Percentiles rank a stretch among this genome's conserved stretches.
Evolutionary conservation across 2,797 vertebrate species (phyloP).

Genomic region (Euthynnus affinis): DNA sequence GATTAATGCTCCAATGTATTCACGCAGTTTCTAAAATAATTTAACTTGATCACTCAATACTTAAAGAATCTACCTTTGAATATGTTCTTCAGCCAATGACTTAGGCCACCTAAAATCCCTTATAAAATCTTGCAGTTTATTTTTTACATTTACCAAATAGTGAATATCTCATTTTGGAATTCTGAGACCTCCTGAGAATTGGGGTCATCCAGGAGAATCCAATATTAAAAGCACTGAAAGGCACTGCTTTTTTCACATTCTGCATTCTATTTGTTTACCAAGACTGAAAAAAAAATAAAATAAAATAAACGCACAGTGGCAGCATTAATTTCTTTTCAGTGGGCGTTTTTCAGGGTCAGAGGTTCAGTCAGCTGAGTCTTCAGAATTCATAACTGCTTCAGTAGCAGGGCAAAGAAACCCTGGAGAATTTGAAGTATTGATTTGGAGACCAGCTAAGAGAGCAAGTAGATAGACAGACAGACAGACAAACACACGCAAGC

Average conservation of each 20-base stretch:
- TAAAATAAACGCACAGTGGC: constrained; percentile 37
- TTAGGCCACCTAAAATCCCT: neutral
- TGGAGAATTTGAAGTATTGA: constrained; percentile 79
- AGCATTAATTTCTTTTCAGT: constrained; percentile 70
- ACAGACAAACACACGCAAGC: constrained; percentile 2
- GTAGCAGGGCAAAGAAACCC: constrained; percentile 65
- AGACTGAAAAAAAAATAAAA: constrained; percentile 63
- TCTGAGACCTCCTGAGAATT: constrained; percentile 58
- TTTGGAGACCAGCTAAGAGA: constrained; percentile 68
- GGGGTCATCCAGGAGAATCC: constrained; percentile 66
- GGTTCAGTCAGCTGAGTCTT: constrained; percentile 79
- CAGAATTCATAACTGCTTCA: constrained; percentile 81
- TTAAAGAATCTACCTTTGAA: neutral
- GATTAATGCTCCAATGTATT: neutral
- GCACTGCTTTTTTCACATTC: constrained; percentile 27
- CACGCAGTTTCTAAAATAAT: neutral
- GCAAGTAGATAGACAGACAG: constrained; percentile 34
- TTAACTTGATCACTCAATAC: neutral
- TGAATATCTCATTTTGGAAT: constrained; percentile 52
- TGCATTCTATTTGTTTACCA: constrained; percentile 68
- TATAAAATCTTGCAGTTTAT: constrained; percentile 23
- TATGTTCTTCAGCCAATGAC: neutral
- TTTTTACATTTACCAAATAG: constrained; percentile 33
- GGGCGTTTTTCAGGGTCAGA: constrained; percentile 78
- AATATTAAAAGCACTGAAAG: constrained; percentile 70